Percentiles rank a stretch among this genome's conserved stretches.
Conservation (phyloP, 2,113 vertebrate genomes). For the Mastomys natalensis region DNA sequence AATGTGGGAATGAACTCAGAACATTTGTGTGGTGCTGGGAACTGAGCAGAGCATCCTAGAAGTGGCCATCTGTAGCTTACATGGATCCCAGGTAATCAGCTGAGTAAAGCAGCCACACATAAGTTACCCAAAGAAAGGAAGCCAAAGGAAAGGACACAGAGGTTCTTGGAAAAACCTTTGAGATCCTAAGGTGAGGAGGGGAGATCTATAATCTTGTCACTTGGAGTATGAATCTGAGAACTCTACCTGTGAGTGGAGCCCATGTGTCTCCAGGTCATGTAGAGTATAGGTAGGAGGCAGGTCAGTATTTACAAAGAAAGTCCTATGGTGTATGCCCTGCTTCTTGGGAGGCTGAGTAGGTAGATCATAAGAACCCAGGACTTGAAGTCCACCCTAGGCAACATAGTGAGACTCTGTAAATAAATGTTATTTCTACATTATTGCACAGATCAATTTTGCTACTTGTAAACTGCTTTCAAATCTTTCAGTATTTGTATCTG, state of each 20-base stretch:
- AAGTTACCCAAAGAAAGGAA: not conserved
- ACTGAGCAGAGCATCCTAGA: not conserved
- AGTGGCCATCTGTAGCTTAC: not conserved
- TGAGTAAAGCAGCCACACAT: not conserved
- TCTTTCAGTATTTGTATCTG: not conserved
- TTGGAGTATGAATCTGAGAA: not conserved
- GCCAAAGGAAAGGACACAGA: not conserved
- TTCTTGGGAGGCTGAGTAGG: not conserved
- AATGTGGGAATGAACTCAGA: not conserved
- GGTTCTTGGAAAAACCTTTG: not conserved
- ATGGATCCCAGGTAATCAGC: not conserved
- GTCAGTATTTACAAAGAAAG: not conserved
- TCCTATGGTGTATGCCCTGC: accelerated
- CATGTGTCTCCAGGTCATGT: not conserved
- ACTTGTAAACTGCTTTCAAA: not conserved
- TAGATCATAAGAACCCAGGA: not conserved
- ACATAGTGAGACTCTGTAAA: not conserved
- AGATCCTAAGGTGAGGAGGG: not conserved
- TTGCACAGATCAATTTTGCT: not conserved
- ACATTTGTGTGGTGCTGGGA: not conserved
- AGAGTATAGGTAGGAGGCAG: not conserved
- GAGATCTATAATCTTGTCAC: not conserved
- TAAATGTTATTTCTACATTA: not conserved
- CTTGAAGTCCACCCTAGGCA: not conserved
- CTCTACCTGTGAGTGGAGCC: not conserved